Conservation (phyloP, 2,797 vertebrate genomes). For the Bradypodion ventrale region DNA sequence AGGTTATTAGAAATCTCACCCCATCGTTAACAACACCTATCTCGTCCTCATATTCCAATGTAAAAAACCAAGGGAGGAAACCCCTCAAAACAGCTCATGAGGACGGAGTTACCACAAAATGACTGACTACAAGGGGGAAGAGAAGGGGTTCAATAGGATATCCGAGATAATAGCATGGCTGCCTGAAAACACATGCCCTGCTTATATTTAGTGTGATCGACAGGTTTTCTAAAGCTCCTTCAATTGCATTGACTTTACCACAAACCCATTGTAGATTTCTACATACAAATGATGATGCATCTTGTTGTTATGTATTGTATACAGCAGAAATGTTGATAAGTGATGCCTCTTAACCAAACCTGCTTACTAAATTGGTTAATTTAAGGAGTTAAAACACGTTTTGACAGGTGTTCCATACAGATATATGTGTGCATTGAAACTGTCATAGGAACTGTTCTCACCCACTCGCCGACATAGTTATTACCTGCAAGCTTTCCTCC, state of each 20-base stretch:
- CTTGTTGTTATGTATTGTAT: neutral
- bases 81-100: neutral
- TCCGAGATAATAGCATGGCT: neutral
- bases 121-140: neutral
- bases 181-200: neutral
- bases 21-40: neutral
- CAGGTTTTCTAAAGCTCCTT: too few species aligned
- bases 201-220: neutral
- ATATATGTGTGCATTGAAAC: neutral
- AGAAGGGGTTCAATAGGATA: neutral
- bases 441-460: slow-evolving; percentile 1
- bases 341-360: neutral
- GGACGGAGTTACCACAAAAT: neutral
- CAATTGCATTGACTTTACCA: too few species aligned
- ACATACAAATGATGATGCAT: neutral
- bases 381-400: neutral
- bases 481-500: neutral
- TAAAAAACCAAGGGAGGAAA: neutral
- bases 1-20: neutral
- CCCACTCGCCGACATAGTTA: neutral
- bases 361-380: neutral
- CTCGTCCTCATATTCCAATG: neutral
- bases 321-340: neutral
- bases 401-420: neutral
- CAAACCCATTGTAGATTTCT: too few species aligned